Percentiles rank a stretch among this genome's conserved stretches.
Evolutionary conservation across 2,888 invertebrate genomes (phyloP).

Genomic region (Lasioglossum lativentre): DNA sequence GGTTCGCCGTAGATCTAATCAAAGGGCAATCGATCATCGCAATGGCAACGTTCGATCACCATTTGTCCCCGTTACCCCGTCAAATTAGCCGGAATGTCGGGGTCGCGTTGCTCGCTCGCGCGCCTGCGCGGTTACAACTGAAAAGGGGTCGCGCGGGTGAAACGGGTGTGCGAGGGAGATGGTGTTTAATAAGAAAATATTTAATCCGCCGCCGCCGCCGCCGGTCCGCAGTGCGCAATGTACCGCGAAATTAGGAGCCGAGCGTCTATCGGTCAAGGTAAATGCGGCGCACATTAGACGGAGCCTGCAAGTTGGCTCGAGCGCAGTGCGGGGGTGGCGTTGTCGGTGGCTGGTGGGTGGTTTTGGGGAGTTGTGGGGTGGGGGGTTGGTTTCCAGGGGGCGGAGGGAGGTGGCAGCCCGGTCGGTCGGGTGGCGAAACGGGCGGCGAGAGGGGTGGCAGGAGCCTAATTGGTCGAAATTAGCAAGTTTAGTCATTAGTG

Average conservation of each 20-base stretch:
- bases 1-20: slow-evolving; percentile 11
- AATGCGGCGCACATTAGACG: slow-evolving; percentile 81
- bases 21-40: slow-evolving; percentile 23
- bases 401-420: background rate
- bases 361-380: background rate
- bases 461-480: slow-evolving; percentile 84
- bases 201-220: slow-evolving; percentile 46
- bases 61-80: background rate
- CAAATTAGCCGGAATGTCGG: slow-evolving; percentile 26
- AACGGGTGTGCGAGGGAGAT: too few relatives aligned
- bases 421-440: slow-evolving; percentile 15
- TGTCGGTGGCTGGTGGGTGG: background rate
- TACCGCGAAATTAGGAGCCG: slow-evolving; percentile 73
- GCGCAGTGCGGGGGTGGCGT: slow-evolving; percentile 16
- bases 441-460: slow-evolving; percentile 57
- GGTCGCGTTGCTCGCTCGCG: background rate
- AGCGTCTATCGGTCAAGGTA: slow-evolving; percentile 82
- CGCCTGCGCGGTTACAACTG: background rate
- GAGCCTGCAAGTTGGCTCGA: slow-evolving; percentile 63
- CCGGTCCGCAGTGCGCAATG: slow-evolving; percentile 70
- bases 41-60: slow-evolving; percentile 3
- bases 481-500: slow-evolving; percentile 85
- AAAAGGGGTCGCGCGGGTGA: background rate
- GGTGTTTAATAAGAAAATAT: slow-evolving; percentile 65
- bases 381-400: background rate